Evolutionary conservation across 2,888 invertebrate genomes (phyloP), one percentile per base, ranked within the genome.

Genomic region (Erebia ligea): DNA sequence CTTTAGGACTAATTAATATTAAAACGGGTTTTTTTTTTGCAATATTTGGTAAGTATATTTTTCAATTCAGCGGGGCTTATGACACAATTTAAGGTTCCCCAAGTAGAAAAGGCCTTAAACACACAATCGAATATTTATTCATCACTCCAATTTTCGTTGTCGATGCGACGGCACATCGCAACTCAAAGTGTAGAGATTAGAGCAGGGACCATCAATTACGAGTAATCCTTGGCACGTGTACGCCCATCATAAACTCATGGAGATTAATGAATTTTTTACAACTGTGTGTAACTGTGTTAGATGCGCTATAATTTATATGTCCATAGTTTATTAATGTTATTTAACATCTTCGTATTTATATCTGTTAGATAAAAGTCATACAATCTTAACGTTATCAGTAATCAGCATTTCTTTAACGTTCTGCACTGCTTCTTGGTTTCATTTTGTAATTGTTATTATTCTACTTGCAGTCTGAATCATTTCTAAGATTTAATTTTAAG

Each of bases 161-260:
- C 62, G 58, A 67, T 70, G 74, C 72, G 71, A 65, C 70, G 64
- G 72, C 72, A 72, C 72, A 68, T 71, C 67, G 67, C 81, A 86
- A 85, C 66, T 52, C 86, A 88, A 87, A 91, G 90, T 89, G 91
- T 88, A 88, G 86, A 91, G 92, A 91, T 92, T 92, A 92, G 90
- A 86, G 83, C 82, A 80, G 86, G 81, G 82, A 84, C 89, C 92
- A 92, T 92, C 91, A 91, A 92, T 92, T 92, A 91, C 86, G 79
- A 77, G 83, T 92, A 92, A 92, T 89, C 92, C 92, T 82, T 79
- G 82, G 80, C 91, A 88, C 91, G 92, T 91, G 92, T 89, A 89
- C 79, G 86, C 83, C 83, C 84, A 80, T 82, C 84, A 83, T 84
- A 84, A 90, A 90, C 88, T 88, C 87, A 88, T 84, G 79, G 84